phyloP scores from a whole-genome alignment of 2,113 vertebrate species.

The Microtus montanus region DNA sequence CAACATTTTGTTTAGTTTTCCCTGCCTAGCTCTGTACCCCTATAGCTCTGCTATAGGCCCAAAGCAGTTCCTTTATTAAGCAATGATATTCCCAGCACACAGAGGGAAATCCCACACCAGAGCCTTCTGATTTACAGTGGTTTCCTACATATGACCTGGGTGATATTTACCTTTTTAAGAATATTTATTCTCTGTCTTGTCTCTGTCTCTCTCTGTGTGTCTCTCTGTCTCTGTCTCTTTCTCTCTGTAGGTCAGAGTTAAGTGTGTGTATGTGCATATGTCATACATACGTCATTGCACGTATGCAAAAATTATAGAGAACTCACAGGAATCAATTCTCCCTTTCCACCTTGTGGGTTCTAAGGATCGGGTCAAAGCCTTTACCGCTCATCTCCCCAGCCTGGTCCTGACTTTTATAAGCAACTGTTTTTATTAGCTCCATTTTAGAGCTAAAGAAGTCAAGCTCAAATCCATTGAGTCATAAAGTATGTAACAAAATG shows the following conservation, averaged over 20 bases:
- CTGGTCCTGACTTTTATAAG: background rate
- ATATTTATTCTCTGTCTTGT: no score
- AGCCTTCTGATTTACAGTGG: no score
- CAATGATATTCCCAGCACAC: no score
- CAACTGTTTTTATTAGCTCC: background rate
- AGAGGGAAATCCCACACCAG: no score
- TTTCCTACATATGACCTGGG: no score
- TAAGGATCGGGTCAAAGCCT: background rate
- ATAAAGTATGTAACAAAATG: background rate
- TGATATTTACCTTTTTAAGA: no score
- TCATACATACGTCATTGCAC: background rate
- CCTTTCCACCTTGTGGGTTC: background rate
- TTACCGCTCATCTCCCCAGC: background rate
- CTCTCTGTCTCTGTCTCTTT: background rate
- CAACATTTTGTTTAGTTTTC: no score
- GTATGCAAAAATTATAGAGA: background rate
- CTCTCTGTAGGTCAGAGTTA: background rate
- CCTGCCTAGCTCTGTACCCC: no score
- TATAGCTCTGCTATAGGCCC: no score
- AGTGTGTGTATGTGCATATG: background rate
- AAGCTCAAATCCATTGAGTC: background rate
- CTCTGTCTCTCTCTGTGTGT: background rate
- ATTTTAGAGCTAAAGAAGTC: background rate
- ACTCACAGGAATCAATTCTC: no score
- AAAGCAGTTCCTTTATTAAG: no score